Conservation (phyloP, 2,113 vertebrate species). For the Bos javanicus region DNA sequence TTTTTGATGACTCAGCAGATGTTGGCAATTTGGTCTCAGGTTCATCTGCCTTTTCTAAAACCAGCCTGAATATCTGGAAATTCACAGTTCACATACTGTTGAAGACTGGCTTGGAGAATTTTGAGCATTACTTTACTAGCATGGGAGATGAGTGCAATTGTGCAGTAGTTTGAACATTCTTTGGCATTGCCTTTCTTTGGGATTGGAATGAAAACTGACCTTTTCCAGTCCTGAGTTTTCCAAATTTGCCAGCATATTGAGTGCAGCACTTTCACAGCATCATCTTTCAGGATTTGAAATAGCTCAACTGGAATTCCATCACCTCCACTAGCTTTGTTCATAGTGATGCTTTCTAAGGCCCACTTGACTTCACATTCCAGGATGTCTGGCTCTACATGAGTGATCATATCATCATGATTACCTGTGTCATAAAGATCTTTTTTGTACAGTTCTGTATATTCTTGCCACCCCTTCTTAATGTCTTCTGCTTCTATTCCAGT, state of each 20-base stretch:
- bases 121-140: background rate
- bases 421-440: background rate
- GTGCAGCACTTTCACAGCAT: background rate
- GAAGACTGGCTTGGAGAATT: background rate
- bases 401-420: background rate
- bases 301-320: background rate
- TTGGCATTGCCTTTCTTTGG: background rate
- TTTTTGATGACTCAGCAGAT: rapidly evolving
- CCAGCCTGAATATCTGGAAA: background rate
- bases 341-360: background rate
- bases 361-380: background rate
- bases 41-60: background rate
- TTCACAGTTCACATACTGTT: background rate
- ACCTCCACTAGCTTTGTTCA: background rate
- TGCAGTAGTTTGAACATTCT: background rate
- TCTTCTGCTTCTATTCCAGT: background rate
- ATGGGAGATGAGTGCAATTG: background rate
- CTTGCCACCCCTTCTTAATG: background rate
- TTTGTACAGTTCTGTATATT: background rate
- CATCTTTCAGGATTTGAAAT: background rate
- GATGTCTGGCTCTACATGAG: background rate
- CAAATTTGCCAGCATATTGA: background rate
- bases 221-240: background rate
- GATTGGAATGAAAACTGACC: background rate
- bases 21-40: background rate